Base-by-base conservation (phyloP, 2,113 vertebrate species). In the Cyprinodon brontotheroides region DNA sequence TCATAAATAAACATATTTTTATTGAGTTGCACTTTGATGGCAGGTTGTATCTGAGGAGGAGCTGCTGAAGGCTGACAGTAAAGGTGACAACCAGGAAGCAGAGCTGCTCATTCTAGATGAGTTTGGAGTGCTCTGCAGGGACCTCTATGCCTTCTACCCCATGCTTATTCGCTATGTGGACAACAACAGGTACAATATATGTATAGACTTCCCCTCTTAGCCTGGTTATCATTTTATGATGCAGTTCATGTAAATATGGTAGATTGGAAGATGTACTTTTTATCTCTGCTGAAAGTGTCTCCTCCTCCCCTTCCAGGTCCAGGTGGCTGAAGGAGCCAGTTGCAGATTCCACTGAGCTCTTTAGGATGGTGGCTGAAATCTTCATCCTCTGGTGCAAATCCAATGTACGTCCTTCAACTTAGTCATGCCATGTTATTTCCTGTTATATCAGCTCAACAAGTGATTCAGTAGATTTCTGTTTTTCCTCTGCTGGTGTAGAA, bases 311-410 rank as follows among this genome's bases (percentile, higher is more conserved):
- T 70, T 79, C 48, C 82, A 99, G 98, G 89, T 96, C 96, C 22
- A 96, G 95, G 77, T 99, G 98, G 98, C 90, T 99, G 29, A 99
- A 99, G 92, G 94, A 95, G 85, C 98, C 98, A 0, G 92, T 96
- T 71, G 86, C 74, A 3, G 95, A 97, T 90, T 97, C 98, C 79
- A 97, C 96, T 71, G 95, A 97, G 87, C 97, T 99, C 65, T 99
- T 99, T 91, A 95, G 94, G 80, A 99, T 99, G 97, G 98, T 99
- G 78, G 96, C 97, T 40, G 97, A 99, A 82, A 95, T 99, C 90
- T 99, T 99, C 83, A 99, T 99, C 85, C 94, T 98, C 68, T 99
- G 98, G 98, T 98, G 96, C 92, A 98, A 98, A 95, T 99, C 98
- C 61, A 95, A 98, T 6, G 98, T 98, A 94, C 91, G 98, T 78